These are phyloP conservation scores for Thyatira batis DNA, from an alignment of 2,888 invertebrate genomes.

Conservation along the genomic window DNA sequence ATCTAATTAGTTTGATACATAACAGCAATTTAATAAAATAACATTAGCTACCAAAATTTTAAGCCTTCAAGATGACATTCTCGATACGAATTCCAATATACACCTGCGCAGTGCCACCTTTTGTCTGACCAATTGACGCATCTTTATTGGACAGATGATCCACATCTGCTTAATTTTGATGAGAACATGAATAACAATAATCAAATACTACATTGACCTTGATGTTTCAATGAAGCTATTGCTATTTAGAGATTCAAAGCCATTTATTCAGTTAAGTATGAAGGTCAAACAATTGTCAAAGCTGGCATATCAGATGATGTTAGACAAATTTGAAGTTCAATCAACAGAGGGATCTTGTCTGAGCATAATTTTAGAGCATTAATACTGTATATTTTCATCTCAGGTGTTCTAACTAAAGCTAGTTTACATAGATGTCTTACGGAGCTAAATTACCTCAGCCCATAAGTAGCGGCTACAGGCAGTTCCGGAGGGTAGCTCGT, in stretches of 20 bases:
- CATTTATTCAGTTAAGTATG: too few relatives aligned
- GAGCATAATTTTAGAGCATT: too few relatives aligned
- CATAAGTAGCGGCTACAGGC: constrained; percentile 52
- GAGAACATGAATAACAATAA: background rate
- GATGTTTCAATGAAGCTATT: background rate
- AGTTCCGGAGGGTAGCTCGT: constrained; percentile 54
- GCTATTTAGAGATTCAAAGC: too few relatives aligned
- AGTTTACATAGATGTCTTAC: background rate
- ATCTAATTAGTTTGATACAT: too few relatives aligned
- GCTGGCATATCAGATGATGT: too few relatives aligned
- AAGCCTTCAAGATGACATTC: background rate
- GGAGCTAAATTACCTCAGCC: constrained; percentile 32
- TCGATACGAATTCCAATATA: background rate
- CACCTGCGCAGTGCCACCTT: background rate
- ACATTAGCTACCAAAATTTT: background rate
- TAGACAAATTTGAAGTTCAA: too few relatives aligned
- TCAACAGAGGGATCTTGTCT: too few relatives aligned
- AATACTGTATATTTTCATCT: background rate
- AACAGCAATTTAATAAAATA: too few relatives aligned
- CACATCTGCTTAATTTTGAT: background rate
- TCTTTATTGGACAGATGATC: background rate
- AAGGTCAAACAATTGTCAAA: too few relatives aligned
- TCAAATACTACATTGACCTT: background rate
- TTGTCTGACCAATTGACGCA: background rate
- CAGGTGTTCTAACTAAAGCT: background rate